These are phyloP conservation scores for Hippopotamus amphibius DNA, from an alignment of 2,113 vertebrate genomes.

Conservation along the genomic window DNA sequence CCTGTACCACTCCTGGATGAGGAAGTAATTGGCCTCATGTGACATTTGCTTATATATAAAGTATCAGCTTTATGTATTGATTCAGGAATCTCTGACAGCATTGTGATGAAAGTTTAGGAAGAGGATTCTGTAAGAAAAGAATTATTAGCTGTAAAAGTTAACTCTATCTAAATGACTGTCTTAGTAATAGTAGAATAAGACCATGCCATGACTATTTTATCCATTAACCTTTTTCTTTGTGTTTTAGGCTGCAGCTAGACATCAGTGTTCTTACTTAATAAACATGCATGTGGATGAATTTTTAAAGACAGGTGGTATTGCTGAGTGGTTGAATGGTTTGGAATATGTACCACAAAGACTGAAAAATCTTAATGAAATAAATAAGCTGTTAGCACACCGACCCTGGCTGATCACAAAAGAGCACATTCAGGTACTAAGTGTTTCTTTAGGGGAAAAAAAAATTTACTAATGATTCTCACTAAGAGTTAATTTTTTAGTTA, in stretches of 20 bases:
- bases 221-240: conserved; percentile 65
- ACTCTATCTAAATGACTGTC: not conserved
- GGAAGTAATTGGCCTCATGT: not conserved
- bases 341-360: conserved; percentile 91
- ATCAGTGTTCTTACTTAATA: conserved; percentile 92
- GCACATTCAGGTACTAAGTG: conserved; percentile 90
- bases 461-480: not conserved
- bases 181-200: conserved; percentile 16
- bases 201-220: not conserved
- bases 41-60: not conserved
- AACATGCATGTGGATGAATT: conserved; percentile 93
- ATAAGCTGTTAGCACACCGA: conserved; percentile 92
- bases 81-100: not conserved
- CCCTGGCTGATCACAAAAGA: conserved; percentile 93
- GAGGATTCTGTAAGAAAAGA: not conserved
- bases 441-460: not conserved
- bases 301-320: conserved; percentile 91
- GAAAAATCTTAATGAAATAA: conserved; percentile 93
- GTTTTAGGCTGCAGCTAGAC: conserved; percentile 90
- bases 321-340: conserved; percentile 92
- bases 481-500: not conserved
- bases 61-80: not conserved
- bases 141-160: conserved; percentile 12
- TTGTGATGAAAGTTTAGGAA: not conserved
- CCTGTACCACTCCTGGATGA: not conserved